A percentile compares a stretch with the other conserved stretches of the same genome.
Evolutionary conservation across 1,140 invertebrate species (phyloP).

Genomic region (Hypothenemus hampei): DNA sequence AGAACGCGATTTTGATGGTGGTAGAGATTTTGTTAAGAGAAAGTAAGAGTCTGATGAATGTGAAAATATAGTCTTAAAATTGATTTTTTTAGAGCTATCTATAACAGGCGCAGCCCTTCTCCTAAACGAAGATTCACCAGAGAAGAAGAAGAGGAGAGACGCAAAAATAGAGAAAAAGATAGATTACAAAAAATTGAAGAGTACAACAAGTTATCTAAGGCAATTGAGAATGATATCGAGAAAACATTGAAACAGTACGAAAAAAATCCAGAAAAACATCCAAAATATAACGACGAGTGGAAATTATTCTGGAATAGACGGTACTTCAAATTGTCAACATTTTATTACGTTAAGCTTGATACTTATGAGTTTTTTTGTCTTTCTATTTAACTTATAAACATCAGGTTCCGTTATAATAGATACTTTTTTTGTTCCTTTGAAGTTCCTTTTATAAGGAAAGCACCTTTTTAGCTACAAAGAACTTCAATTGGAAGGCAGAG

Average conservation of each 20-base stretch:
- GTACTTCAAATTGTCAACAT: constrained; percentile 25
- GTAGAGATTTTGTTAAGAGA: neutral
- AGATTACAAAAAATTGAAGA: constrained; percentile 38
- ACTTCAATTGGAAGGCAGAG: constrained; percentile 67
- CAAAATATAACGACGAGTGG: constrained; percentile 79
- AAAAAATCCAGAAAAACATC: constrained; percentile 81
- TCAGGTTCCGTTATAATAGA: neutral
- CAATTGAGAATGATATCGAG: constrained; percentile 50
- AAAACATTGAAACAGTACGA: constrained; percentile 66
- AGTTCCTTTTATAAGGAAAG: neutral
- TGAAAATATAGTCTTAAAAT: neutral
- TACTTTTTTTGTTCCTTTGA: neutral
- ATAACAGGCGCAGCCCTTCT: neutral
- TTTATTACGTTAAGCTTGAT: too few relatives aligned
- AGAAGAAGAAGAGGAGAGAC: constrained; percentile 10
- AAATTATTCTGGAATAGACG: constrained; percentile 60
- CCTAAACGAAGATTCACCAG: neutral
- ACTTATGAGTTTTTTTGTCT: too few relatives aligned
- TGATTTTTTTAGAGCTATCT: neutral
- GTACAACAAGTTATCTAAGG: constrained; percentile 42
- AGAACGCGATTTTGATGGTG: neutral
- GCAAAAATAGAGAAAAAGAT: constrained; percentile 22
- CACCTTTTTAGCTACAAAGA: constrained; percentile 62
- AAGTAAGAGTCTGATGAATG: neutral
- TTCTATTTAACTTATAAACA: too few relatives aligned